A percentile compares a stretch with the other conserved stretches of the same genome.
Evolutionary conservation across 2,888 invertebrate genomes (phyloP).

Genomic region (Xiphydria camelus): DNA sequence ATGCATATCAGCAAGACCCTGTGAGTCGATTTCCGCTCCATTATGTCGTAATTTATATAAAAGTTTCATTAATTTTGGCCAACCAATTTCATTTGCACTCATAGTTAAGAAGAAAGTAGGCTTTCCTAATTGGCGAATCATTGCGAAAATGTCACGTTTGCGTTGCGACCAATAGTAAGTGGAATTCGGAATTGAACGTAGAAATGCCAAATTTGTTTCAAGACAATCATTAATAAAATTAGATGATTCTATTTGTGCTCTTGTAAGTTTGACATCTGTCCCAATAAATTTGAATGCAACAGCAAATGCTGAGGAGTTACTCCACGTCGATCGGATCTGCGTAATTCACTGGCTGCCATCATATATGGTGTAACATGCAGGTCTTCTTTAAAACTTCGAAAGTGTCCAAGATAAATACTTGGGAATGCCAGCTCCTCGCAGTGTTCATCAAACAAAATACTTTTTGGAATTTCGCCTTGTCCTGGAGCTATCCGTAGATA

Average conservation of each 20-base stretch:
- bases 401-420: conserved; percentile 49
- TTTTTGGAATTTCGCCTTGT: conserved; percentile 34
- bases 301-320: conserved; percentile 40
- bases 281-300: conserved; percentile 36
- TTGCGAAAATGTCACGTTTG: conserved; percentile 50
- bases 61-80: conserved; percentile 42
- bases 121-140: conserved; percentile 49
- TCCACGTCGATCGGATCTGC: conserved; percentile 50
- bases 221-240: conserved; percentile 29
- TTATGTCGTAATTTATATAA: conserved; percentile 37
- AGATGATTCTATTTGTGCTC: conserved; percentile 34
- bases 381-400: conserved; percentile 35
- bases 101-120: conserved; percentile 51
- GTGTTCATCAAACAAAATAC: conserved; percentile 48
- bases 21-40: background rate
- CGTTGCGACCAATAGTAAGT: conserved; percentile 44
- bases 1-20: conserved; percentile 3
- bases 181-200: conserved; percentile 33
- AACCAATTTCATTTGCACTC: conserved; percentile 52
- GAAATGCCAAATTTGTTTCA: conserved; percentile 3
- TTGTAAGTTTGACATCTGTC: conserved; percentile 33
- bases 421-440: conserved; percentile 56
- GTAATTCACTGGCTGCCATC: conserved; percentile 51
- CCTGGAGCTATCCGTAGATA: conserved; percentile 19
- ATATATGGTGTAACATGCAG: conserved; percentile 47